phyloP scores from a whole-genome alignment of 2,888 invertebrate species.

The Lepas anatifera region DNA sequence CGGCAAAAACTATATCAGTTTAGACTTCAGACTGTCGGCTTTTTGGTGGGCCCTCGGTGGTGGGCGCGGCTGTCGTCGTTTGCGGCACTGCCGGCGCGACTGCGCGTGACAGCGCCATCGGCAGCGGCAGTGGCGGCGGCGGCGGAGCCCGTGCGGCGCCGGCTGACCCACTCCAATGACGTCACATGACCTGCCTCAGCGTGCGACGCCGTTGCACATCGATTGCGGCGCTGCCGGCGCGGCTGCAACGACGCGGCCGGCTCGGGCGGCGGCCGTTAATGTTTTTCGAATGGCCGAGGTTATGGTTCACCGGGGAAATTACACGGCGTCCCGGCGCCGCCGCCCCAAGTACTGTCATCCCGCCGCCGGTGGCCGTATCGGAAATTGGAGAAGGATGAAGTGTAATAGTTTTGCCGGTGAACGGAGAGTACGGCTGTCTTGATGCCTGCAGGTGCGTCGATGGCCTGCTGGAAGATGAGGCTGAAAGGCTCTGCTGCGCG shows the following conservation, averaged over 20 bases:
- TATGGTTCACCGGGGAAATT: conserved; percentile 10
- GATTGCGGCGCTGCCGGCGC: conserved; percentile 9
- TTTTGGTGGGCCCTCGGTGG: too few species aligned
- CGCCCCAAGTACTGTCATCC: not conserved
- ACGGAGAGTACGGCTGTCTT: not conserved
- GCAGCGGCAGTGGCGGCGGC: too few species aligned
- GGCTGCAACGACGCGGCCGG: not conserved
- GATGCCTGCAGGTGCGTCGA: not conserved
- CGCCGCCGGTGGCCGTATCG: not conserved
- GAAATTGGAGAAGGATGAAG: conserved; percentile 7
- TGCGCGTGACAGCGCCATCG: too few species aligned
- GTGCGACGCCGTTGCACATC: not conserved
- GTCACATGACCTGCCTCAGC: conserved; percentile 6
- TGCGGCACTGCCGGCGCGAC: too few species aligned
- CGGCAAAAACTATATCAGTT: too few species aligned
- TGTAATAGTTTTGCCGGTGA: not conserved
- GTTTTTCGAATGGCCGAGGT: not conserved
- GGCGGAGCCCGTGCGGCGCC: not conserved
- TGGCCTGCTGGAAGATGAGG: too few species aligned
- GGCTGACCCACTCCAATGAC: not conserved
- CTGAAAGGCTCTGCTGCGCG: too few species aligned
- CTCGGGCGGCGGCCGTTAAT: not conserved
- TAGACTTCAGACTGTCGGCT: too few species aligned
- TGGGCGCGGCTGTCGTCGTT: too few species aligned
- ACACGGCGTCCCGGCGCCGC: not conserved